A percentile compares a stretch with the other conserved stretches of the same genome.
Evolutionary conservation across 2,113 vertebrate genomes (phyloP).

Genomic region (Phaethornis superciliosus): DNA sequence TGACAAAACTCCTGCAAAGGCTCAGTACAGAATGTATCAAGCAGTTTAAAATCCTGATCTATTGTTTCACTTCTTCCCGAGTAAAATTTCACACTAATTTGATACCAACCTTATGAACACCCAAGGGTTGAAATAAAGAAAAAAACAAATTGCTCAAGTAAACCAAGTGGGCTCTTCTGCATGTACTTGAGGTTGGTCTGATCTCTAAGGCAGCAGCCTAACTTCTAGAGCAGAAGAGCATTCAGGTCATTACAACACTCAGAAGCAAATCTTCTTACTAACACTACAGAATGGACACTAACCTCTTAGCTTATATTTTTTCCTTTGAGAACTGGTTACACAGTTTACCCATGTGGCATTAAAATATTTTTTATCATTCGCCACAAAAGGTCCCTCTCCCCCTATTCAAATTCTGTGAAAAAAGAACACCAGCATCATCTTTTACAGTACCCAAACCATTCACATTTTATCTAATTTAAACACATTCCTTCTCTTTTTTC

Average conservation of each 20-base stretch:
- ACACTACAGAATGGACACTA: background rate
- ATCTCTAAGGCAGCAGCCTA: background rate
- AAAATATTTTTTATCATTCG: background rate
- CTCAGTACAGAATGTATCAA: background rate
- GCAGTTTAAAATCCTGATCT: background rate
- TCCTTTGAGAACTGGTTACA: background rate
- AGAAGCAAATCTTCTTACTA: background rate
- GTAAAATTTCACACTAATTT: background rate
- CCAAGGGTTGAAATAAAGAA: background rate
- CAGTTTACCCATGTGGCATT: background rate
- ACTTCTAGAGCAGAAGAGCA: background rate
- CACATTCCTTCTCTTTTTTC: background rate
- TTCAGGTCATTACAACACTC: background rate
- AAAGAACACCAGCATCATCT: background rate
- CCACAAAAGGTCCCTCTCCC: rapidly evolving
- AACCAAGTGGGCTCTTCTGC: background rate
- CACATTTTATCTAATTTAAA: background rate
- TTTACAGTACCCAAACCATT: background rate
- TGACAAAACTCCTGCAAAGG: background rate
- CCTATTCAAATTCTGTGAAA: background rate
- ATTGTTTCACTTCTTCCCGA: background rate
- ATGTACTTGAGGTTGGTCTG: background rate
- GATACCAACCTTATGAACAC: background rate
- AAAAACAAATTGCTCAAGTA: background rate
- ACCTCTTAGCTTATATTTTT: background rate